phyloP scores from a whole-genome alignment of 2,113 vertebrate genomes.

The Erythrocebus patas region DNA sequence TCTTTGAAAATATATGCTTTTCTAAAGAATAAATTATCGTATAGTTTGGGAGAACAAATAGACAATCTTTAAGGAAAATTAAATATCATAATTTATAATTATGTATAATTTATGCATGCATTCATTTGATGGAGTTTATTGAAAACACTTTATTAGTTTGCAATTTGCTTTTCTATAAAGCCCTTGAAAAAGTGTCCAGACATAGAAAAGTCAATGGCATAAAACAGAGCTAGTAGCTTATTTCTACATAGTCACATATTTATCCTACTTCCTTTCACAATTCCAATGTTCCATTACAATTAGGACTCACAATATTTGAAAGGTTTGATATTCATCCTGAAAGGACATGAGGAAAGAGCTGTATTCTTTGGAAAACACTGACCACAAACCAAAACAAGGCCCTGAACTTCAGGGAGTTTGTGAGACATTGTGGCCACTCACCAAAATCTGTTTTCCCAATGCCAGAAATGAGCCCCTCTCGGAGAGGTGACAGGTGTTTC shows the following conservation, averaged over 20 bases:
- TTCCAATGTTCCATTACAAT: neutral
- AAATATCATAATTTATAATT: neutral
- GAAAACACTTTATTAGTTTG: neutral
- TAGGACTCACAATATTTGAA: neutral
- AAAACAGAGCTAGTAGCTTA: neutral
- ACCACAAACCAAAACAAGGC: slow-evolving; percentile 79
- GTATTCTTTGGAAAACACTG: slow-evolving; percentile 78
- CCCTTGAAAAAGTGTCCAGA: neutral
- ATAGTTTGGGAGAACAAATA: neutral
- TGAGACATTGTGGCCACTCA: slow-evolving; percentile 77
- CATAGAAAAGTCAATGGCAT: neutral
- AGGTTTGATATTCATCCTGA: slow-evolving; percentile 80
- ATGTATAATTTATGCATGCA: neutral
- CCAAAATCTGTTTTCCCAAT: slow-evolving; percentile 75
- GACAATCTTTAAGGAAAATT: neutral
- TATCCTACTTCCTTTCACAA: neutral
- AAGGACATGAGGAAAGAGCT: slow-evolving; percentile 76
- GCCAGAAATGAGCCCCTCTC: slow-evolving; percentile 60
- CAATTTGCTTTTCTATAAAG: neutral
- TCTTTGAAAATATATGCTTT: neutral
- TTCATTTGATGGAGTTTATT: neutral
- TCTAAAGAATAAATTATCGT: neutral
- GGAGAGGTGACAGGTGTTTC: slow-evolving; percentile 59
- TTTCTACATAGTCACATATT: neutral
- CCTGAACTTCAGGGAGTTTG: slow-evolving; percentile 81